Base-by-base conservation (phyloP, 30 jellyfish, hydroid and myxozoan species). In the Hydractinia echinata region DNA sequence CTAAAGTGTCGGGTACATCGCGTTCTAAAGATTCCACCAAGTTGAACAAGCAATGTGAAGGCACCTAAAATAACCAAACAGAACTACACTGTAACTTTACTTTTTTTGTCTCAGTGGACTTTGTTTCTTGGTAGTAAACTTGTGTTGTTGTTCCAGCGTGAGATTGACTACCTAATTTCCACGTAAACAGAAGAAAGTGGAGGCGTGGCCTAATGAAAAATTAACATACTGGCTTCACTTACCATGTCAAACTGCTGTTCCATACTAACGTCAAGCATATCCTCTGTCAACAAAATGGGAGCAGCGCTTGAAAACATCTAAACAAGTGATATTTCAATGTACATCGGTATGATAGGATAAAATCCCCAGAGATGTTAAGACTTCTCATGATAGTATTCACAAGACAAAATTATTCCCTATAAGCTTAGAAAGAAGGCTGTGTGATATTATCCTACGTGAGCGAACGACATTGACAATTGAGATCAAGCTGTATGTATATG, bases 271-370 rank as follows among this genome's bases (percentile, higher is more conserved):
- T 79, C 94, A 6, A 72, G 52, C 16, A 85, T 84, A 55, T 79
- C 87, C 51, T 87, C 96, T 15, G 90, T 85, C 56, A 54, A 83
- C 56, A 93, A 66, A 20, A 93, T 87, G 8, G 99, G 99, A 20
- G 99, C 91, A 15, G 91, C 99, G 81, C 99, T 85, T 16, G 99
- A 96, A 67, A 93, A 85, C 80, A 93, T 56, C 99, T 93, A 82
- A 8, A 66, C 56, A 55, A 39, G 51, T 10, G 20, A 64, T 58
- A 13, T 11, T 11, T 11, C 69, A 13, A 58, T 11, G 19, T 58
- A 58, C 15, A 58, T 13, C 10, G 18, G 39, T 51, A 13, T 64
- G 74, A 0, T 64, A 6, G 7, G 8, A 7, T 64, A 2, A 13
- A n/a, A 7, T 13, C 9, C 19, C 0, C 0, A 6, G 51, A 64